Evolutionary conservation across 2,888 invertebrate species (phyloP).

Genomic region (Dynastes grantii): DNA sequence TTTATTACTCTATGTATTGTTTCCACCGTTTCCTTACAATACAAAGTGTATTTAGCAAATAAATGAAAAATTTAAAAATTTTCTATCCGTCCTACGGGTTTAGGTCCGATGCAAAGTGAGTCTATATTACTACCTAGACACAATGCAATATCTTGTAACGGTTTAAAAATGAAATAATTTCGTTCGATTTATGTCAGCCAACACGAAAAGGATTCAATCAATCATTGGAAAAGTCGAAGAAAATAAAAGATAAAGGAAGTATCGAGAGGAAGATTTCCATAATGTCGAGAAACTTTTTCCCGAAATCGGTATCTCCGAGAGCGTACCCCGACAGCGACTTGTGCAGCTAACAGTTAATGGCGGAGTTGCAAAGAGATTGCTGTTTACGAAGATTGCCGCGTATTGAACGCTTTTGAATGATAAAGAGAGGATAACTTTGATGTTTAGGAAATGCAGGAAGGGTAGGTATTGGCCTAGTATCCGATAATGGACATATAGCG

Average conservation of each 20-base stretch:
- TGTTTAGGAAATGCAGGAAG: constrained; percentile 50
- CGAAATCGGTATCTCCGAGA: constrained; percentile 21
- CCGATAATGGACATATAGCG: constrained; percentile 50
- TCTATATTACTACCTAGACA: constrained; percentile 5
- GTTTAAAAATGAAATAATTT: constrained; percentile 45
- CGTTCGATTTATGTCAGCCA: not conserved
- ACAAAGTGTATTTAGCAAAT: constrained; percentile 37
- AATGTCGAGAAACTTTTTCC: constrained; percentile 40
- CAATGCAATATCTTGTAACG: not conserved
- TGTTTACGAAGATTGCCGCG: constrained; percentile 55
- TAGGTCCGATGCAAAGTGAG: constrained; percentile 20
- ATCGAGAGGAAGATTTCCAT: constrained; percentile 43
- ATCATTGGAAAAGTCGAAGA: constrained; percentile 27
- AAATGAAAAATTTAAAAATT: too few species aligned
- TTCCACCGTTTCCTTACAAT: constrained; percentile 17
- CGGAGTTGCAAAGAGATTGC: constrained; percentile 54
- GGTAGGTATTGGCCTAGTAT: constrained; percentile 50
- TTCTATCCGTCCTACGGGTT: not conserved
- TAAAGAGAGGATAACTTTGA: constrained; percentile 54
- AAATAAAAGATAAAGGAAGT: constrained; percentile 44
- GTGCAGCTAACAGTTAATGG: constrained; percentile 66
- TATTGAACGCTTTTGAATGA: constrained; percentile 55
- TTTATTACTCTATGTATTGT: constrained; percentile 34
- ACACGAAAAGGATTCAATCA: constrained; percentile 37
- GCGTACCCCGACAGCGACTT: constrained; percentile 31